Percentiles rank a stretch among this genome's conserved stretches.
phyloP scores from a whole-genome alignment of 2,797 vertebrate genomes.

The Ctenopoma kingsleyae region DNA sequence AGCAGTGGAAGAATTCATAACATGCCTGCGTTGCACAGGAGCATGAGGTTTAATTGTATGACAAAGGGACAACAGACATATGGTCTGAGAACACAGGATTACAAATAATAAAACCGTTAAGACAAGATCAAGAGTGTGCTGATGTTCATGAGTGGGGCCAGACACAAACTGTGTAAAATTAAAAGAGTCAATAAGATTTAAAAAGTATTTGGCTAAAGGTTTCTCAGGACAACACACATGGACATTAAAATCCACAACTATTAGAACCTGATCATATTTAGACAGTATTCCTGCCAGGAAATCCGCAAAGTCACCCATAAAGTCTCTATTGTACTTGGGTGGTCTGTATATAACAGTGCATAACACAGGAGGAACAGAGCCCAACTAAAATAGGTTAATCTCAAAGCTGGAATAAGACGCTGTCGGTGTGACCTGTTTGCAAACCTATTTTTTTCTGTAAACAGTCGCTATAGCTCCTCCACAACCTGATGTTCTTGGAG shows the following conservation, averaged over 20 bases:
- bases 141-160: too few species aligned
- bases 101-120: too few species aligned
- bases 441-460: neutral
- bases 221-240: too few species aligned
- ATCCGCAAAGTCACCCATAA: too few species aligned
- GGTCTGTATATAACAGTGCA: neutral
- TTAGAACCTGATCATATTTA: too few species aligned
- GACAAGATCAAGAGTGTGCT: neutral
- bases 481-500: neutral
- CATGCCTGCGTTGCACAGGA: neutral
- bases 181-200: too few species aligned
- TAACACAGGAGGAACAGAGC: neutral
- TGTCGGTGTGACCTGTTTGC: neutral
- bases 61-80: neutral
- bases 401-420: neutral
- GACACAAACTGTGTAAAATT: neutral
- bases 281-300: too few species aligned
- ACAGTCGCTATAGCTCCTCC: neutral
- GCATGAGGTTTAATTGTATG: too few species aligned
- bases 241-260: too few species aligned
- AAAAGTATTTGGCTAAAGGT: too few species aligned
- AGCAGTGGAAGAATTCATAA: constrained; percentile 12
- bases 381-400: neutral
- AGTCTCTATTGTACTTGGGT: neutral
- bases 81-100: neutral